These are phyloP conservation scores for Dissostichus mawsoni DNA, from an alignment of 2,113 vertebrate species.

Conservation along the genomic window DNA sequence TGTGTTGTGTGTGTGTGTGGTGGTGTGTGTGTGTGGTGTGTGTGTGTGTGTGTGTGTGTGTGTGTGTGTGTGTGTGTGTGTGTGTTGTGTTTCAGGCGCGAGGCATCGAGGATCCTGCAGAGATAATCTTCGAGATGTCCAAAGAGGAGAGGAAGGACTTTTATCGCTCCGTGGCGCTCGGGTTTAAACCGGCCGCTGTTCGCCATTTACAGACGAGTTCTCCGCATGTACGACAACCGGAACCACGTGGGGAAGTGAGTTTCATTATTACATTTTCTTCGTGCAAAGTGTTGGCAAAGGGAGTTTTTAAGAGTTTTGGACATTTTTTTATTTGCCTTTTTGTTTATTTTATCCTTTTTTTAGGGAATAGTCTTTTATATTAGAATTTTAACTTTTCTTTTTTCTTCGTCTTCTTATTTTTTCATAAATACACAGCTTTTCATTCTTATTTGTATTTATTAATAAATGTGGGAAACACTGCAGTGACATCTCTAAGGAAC, in stretches of 20 bases:
- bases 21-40: neutral
- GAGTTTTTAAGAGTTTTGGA: no score
- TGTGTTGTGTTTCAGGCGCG: conserved; percentile 85
- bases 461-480: no score
- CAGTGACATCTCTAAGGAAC: no score
- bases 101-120: conserved; percentile 96
- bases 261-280: no score
- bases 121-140: conserved; percentile 99
- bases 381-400: no score
- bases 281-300: no score
- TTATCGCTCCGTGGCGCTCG: conserved; percentile 97
- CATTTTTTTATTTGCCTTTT: no score
- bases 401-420: no score
- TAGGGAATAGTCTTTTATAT: no score
- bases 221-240: conserved; percentile 99
- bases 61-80: neutral
- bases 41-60: neutral
- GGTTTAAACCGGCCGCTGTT: conserved; percentile 96
- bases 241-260: conserved; percentile 99
- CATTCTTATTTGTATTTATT: no score
- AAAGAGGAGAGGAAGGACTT: conserved; percentile 99
- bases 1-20: conserved; percentile 63
- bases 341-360: no score
- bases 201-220: conserved; percentile 96
- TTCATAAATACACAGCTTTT: no score